Conservation (phyloP, 2,797 vertebrate species). For the Manis crassicaudata region DNA sequence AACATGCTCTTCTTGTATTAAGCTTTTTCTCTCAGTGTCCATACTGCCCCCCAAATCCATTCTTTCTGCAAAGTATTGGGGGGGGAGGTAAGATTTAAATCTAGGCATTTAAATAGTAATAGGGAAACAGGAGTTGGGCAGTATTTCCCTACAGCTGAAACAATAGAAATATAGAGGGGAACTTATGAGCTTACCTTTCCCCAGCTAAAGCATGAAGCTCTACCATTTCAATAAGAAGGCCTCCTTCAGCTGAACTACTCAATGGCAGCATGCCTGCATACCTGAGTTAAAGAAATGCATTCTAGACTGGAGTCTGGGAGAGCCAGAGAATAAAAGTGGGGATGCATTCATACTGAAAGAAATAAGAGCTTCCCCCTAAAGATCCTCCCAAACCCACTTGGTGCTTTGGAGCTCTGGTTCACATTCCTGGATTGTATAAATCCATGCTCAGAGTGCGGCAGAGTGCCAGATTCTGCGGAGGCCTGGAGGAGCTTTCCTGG, state of each 20-base stretch:
- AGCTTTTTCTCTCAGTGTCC: constrained; percentile 71
- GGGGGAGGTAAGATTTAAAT: background rate
- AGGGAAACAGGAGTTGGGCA: background rate
- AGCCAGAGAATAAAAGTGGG: background rate
- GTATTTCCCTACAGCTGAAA: constrained; percentile 24
- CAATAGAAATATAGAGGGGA: constrained; percentile 30
- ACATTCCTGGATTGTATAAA: constrained; percentile 44
- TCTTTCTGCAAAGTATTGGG: constrained; percentile 37
- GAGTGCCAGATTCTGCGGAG: constrained; percentile 49
- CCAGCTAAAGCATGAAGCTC: background rate
- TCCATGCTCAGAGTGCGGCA: constrained; percentile 6
- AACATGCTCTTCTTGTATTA: constrained; percentile 79
- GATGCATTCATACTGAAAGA: background rate
- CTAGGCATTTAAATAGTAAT: background rate
- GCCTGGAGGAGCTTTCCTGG: constrained; percentile 62
- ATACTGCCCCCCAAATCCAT: background rate
- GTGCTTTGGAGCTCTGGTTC: constrained; percentile 69
- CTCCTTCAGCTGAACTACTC: background rate
- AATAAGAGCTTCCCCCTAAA: background rate
- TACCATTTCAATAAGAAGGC: background rate
- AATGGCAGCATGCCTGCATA: background rate
- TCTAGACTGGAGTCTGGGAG: background rate
- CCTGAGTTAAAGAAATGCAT: background rate
- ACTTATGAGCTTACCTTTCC: background rate
- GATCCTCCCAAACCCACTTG: constrained; percentile 11